Conservation (phyloP, 2,888 invertebrate species). For the Nomada ruficornis region DNA sequence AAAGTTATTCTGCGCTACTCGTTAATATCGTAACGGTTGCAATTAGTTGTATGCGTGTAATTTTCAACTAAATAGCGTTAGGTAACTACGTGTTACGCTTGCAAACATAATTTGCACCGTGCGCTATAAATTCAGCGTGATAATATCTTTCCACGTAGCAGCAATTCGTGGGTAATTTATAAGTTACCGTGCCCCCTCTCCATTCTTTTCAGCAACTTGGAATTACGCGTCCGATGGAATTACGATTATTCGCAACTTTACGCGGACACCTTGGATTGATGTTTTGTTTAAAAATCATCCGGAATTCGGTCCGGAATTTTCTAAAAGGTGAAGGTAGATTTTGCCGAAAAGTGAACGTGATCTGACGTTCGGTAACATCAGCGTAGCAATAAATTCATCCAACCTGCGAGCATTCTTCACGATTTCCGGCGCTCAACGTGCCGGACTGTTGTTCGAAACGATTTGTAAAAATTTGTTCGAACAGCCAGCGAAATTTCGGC, state of each 20-base stretch:
- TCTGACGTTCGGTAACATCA: slow-evolving; percentile 13
- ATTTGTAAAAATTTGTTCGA: slow-evolving; percentile 22
- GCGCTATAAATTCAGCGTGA: not conserved
- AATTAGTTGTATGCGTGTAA: not conserved
- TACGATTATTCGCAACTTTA: not conserved
- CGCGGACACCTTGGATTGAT: not conserved
- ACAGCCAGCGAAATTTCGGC: slow-evolving; percentile 29
- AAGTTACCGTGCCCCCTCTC: too few species aligned
- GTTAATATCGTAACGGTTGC: slow-evolving; percentile 1
- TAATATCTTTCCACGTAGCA: not conserved
- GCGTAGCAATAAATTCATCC: slow-evolving; percentile 26
- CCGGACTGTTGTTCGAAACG: slow-evolving; percentile 10
- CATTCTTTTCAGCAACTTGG: not conserved
- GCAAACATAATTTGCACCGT: not conserved
- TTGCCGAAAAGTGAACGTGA: slow-evolving; percentile 1
- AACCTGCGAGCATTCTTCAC: slow-evolving; percentile 34
- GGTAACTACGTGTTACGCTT: not conserved
- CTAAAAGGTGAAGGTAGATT: not conserved
- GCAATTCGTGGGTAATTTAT: not conserved
- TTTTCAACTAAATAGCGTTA: not conserved
- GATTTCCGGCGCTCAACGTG: slow-evolving; percentile 18
- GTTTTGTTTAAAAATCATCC: not conserved
- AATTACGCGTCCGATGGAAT: not conserved
- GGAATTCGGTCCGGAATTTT: not conserved
- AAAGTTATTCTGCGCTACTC: not conserved